Evolutionary conservation across 92 coral and sea anemone species (phyloP), one percentile per base, ranked within the genome.

Genomic region (Epizoanthus ramosus): DNA sequence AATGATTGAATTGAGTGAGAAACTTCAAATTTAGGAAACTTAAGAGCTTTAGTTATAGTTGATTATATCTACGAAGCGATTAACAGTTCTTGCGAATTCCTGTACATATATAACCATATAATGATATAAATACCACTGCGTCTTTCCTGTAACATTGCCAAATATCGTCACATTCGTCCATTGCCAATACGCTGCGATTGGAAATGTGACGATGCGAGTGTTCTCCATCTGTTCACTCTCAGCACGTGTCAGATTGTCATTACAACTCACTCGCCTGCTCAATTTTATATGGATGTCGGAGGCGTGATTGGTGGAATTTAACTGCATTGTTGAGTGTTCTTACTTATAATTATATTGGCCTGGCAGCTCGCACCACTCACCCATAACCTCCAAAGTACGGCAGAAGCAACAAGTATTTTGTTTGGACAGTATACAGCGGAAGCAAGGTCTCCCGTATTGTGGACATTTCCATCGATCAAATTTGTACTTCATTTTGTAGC

Each of bases 171-270:
- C 8, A 28, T 18, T 33, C n/a, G n/a, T n/a, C 16, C 6, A 12
- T 19, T 64, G 69, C 28, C 25, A 13, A 25, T 64, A 15, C 12
- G 1, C 12, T n/a, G n/a, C n/a, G n/a, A n/a, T 68, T 68, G n/a
- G n/a, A 14, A 67, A 68, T 13, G 31, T 31, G 6, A 25, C 50
- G 73, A 28, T 68, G 73, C 82, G 61, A 77, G n/a, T 77, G 70
- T 16, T 9, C 58, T 5, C 82, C 71, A 77, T 77, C 82, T 77
- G 82, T 77, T 57, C 63, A 22, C 63, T 43, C 41, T 77, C 59
- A 77, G 43, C 59, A 35, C 58, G 57, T 61, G 68, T 76, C 81
- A 61, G 23, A 57, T 18, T 28, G 24, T 53, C 39, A 74, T 50
- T 54, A 59, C 61, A 33, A 59, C n/a, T 24, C 63, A 52, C 71